Evolutionary conservation across 1,140 invertebrate genomes (phyloP).

Genomic region (Ips typographus): DNA sequence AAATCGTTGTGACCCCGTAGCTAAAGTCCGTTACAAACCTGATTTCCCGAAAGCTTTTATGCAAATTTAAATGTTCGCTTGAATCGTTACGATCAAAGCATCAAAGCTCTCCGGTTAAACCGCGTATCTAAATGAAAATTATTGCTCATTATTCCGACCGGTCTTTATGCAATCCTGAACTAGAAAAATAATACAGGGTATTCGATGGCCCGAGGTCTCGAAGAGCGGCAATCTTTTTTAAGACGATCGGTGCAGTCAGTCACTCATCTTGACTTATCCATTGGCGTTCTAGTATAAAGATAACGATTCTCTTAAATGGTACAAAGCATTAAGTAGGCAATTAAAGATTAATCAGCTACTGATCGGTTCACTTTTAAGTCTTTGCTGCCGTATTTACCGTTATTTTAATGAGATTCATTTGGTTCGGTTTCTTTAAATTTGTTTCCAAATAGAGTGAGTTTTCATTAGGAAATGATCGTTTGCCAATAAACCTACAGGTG

Average conservation of each 20-base stretch:
- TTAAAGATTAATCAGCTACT: not conserved
- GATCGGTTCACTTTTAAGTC: not conserved
- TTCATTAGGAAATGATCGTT: too few species aligned
- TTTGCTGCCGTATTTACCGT: not conserved
- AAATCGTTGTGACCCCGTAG: too few species aligned
- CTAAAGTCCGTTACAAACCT: not conserved
- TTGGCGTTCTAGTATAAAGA: conserved; percentile 23
- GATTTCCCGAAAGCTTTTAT: not conserved
- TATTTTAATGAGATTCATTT: not conserved
- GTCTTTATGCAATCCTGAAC: conserved; percentile 9
- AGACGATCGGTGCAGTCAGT: conserved; percentile 16
- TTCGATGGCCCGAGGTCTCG: conserved; percentile 11
- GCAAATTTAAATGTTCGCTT: not conserved
- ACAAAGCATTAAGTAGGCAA: not conserved
- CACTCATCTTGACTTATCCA: conserved; percentile 18
- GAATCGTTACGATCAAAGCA: not conserved
- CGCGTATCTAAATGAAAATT: conserved; percentile 9
- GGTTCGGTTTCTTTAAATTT: too few species aligned
- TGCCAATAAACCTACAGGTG: too few species aligned
- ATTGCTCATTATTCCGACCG: conserved; percentile 1
- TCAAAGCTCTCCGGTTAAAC: conserved; percentile 1
- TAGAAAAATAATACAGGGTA: conserved; percentile 18
- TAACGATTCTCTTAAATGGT: not conserved
- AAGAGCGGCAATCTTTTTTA: conserved; percentile 25
- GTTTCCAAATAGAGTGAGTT: too few species aligned